phyloP scores from a whole-genome alignment of 2,797 vertebrate genomes.

The Acrossocheilus wenchowensis region DNA sequence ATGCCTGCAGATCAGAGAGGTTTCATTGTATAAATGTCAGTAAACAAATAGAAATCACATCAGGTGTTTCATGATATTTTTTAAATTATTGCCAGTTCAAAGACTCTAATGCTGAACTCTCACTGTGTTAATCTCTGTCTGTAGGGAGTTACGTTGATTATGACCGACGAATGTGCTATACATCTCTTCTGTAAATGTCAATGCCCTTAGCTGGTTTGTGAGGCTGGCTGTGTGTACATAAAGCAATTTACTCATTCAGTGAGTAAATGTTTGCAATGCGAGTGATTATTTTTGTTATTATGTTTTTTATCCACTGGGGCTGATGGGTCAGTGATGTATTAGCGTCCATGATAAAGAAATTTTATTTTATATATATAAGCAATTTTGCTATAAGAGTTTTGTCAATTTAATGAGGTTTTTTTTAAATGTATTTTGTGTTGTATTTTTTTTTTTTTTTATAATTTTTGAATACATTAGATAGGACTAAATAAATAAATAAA shows the following conservation, averaged over 20 bases:
- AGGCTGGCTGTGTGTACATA: conserved; percentile 14
- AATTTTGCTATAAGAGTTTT: neutral
- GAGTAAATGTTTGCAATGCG: conserved; percentile 17
- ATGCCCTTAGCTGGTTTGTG: conserved; percentile 16
- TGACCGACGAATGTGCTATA: neutral
- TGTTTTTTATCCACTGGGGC: neutral
- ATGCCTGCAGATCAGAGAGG: conserved; percentile 22
- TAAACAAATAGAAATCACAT: conserved; percentile 58
- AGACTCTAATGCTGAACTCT: conserved; percentile 47
- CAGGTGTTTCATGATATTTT: conserved; percentile 38
- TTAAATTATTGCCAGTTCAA: conserved; percentile 8
- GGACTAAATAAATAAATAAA: neutral
- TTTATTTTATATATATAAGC: too few relatives aligned
- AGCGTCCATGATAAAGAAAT: neutral
- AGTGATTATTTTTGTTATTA: neutral
- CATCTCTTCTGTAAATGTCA: conserved; percentile 43
- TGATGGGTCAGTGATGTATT: neutral
- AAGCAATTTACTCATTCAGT: neutral
- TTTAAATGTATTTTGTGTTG: too few relatives aligned
- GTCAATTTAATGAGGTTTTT: neutral
- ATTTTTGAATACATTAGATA: too few relatives aligned
- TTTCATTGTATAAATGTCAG: conserved; percentile 59
- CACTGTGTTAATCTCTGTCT: conserved; percentile 28
- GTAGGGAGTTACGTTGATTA: conserved; percentile 1
- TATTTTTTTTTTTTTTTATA: too few relatives aligned